Evolutionary conservation across 2,797 vertebrate species (phyloP).

Genomic region (Erithacus rubecula): DNA sequence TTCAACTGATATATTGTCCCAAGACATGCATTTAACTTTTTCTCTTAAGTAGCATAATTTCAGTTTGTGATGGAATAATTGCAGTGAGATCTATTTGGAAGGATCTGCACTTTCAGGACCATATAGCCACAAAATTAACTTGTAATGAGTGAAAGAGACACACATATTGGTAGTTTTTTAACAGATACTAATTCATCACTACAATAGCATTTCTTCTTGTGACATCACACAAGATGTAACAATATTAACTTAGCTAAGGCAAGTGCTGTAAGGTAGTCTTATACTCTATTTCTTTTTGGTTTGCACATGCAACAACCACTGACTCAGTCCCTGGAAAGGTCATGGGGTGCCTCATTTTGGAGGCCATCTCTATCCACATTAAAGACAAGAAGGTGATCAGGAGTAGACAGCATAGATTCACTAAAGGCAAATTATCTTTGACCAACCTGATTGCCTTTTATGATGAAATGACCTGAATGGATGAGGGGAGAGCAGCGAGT

Average conservation of each 20-base stretch:
- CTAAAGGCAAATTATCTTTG: not conserved
- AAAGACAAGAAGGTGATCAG: not conserved
- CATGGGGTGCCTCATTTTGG: not conserved
- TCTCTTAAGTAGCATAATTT: not conserved
- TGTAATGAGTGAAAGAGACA: not conserved
- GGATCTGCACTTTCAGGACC: slow-evolving; percentile 41
- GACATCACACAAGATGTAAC: not conserved
- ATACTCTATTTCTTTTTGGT: not conserved
- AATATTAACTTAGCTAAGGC: not conserved
- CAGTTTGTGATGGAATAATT: not conserved
- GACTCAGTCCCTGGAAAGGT: not conserved
- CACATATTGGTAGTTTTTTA: not conserved
- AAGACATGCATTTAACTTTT: not conserved
- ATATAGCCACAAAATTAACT: not conserved
- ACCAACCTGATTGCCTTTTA: not conserved
- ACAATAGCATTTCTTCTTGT: not conserved
- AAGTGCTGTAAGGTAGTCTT: not conserved
- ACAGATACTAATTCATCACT: not conserved
- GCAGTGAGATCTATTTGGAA: not conserved
- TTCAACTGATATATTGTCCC: not conserved
- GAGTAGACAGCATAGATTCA: not conserved
- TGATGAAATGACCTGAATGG: not conserved
- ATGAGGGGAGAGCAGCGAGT: not conserved
- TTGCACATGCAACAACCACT: not conserved
- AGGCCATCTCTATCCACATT: not conserved